Evolutionary conservation across 2,113 vertebrate species (phyloP), one percentile per base, ranked within the genome.

Genomic region (Nannospalax galili): DNA sequence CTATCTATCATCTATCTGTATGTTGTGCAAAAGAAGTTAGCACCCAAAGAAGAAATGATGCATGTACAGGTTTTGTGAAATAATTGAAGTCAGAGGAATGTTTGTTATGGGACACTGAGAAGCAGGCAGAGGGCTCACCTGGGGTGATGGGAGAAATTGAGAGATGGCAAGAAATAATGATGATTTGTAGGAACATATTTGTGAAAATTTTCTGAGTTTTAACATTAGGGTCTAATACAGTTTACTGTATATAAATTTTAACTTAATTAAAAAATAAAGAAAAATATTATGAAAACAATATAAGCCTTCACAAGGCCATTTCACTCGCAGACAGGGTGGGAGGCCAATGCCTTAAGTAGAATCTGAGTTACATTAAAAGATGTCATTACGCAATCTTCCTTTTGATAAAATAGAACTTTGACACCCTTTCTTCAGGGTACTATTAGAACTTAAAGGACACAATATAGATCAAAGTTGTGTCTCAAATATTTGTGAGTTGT

Each of bases 61-160:
- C 40, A 35, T 40, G 12, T 45, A 1, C 73, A 14, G 60, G 7
- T 72, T 87, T 17, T 20, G 2, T n/a, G 65, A 93, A 72, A 15
- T 70, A 35, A 32, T 1, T 70, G 60, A 77, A 70, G 72, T 56
- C 37, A 48, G 45, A 77, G 22, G 0, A 28, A 9, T n/a, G 0
- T 73, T 58, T 67, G 15, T 45, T 12, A 2, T 19, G 10, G 8
- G 20, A 32, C 19, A 3, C 28, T 30, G 24, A 5, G n/a, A 79
- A 42, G 9, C 1, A 64, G 26, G 3, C 9, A 19, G 32, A 11
- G 35, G 60, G 20, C 0, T 0, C 10, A 35, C 26, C 17, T 28
- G 2, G 4, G 14, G 5, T 3, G 5, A 35, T 0, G 4, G 60
- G n/a, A 62, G 62, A 62, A 42, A 10, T n/a, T 52, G 1, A 9